These are phyloP conservation scores for Poecilus cupreus DNA, from an alignment of 2,888 invertebrate genomes.

Conservation along the genomic window DNA sequence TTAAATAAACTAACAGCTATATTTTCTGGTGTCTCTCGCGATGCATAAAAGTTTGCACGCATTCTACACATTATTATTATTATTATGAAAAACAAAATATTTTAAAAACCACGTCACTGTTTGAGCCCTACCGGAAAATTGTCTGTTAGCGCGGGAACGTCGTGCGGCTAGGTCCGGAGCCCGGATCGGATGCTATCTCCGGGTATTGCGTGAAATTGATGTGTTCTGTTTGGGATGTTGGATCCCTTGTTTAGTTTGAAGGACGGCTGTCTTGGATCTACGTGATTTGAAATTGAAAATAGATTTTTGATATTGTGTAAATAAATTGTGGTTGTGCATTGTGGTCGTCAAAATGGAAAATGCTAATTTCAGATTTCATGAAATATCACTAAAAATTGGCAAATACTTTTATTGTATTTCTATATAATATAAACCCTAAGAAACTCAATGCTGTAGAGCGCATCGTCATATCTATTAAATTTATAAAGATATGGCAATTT, in stretches of 20 bases:
- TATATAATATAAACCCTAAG: too few relatives aligned
- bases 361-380: constrained; percentile 7
- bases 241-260: constrained; percentile 36
- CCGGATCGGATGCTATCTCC: background rate
- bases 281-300: constrained; percentile 36
- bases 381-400: too few relatives aligned
- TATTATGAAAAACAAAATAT: too few relatives aligned
- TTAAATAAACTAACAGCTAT: too few relatives aligned
- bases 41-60: too few relatives aligned
- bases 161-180: background rate
- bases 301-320: constrained; percentile 38
- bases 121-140: constrained; percentile 44
- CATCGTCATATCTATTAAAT: too few relatives aligned
- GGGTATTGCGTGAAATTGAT: constrained; percentile 41
- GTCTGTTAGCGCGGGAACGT: background rate
- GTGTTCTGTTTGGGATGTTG: constrained; percentile 45
- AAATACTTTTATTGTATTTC: too few relatives aligned
- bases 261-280: constrained; percentile 33
- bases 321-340: constrained; percentile 23
- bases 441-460: too few relatives aligned
- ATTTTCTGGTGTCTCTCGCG: too few relatives aligned
- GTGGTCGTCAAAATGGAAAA: background rate
- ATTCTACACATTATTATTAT: too few relatives aligned
- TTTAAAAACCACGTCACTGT: too few relatives aligned
- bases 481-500: too few relatives aligned